These are phyloP conservation scores for Mythimna pallens DNA, from an alignment of 2,888 invertebrate species.

Conservation along the genomic window DNA sequence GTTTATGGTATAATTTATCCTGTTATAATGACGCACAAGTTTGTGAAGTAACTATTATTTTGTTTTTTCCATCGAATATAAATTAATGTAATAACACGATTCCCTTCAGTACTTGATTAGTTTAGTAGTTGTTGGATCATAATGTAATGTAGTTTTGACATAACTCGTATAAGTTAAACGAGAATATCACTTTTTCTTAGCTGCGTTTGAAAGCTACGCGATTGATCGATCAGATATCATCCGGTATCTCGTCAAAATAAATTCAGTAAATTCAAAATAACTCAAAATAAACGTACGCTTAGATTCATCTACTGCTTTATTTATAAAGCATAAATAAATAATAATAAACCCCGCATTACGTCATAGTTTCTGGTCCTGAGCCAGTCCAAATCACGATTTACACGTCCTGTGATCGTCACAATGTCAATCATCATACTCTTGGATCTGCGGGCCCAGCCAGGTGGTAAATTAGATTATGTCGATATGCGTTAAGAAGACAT, in stretches of 20 bases:
- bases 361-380: constrained; percentile 46
- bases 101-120: background rate
- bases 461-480: too few species aligned
- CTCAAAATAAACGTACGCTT: constrained; percentile 31
- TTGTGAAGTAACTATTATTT: background rate
- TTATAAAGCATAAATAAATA: constrained; percentile 25
- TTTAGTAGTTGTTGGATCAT: background rate
- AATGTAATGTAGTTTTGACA: background rate
- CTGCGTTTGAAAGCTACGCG: background rate
- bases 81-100: constrained; percentile 2
- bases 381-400: constrained; percentile 49
- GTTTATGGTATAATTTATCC: constrained; percentile 7
- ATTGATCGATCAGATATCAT: background rate
- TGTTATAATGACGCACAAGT: constrained; percentile 4
- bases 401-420: constrained; percentile 29
- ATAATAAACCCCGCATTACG: constrained; percentile 18
- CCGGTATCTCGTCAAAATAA: background rate
- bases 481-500: background rate
- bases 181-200: background rate
- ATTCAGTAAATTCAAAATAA: constrained; percentile 5
- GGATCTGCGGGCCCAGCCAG: background rate
- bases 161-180: background rate
- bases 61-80: background rate
- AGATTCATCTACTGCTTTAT: constrained; percentile 31
- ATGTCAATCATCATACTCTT: constrained; percentile 29